These are phyloP conservation scores for Petrosia ficiformis DNA, from an alignment of 37 sponge, comb jelly and placozoan species.

Conservation along the genomic window DNA sequence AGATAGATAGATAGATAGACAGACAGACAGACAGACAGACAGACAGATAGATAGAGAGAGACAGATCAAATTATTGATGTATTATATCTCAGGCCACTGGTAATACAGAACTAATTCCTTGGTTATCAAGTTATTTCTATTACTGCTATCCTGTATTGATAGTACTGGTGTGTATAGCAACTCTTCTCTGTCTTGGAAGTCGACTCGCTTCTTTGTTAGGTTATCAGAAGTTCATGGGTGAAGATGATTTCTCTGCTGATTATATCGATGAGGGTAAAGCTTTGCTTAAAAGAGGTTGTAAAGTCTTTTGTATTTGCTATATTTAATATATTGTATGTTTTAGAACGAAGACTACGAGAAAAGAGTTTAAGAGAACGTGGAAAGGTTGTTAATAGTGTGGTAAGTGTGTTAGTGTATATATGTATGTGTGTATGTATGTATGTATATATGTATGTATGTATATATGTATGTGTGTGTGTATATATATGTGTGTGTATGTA, in stretches of 20 bases:
- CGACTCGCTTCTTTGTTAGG: constrained; percentile 74
- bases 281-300: constrained; percentile 77
- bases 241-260: constrained; percentile 89
- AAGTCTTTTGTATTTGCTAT: background rate
- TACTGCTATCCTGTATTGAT: constrained; percentile 89
- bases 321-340: background rate
- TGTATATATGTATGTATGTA: no score
- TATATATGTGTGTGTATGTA: no score
- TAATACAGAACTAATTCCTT: constrained; percentile 73
- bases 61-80: background rate
- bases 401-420: no score
- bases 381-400: background rate
- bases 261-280: constrained; percentile 92
- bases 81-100: constrained; percentile 64
- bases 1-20: no score
- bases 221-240: constrained; percentile 86
- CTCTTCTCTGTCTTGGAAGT: constrained; percentile 77
- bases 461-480: no score
- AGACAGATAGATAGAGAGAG: no score
- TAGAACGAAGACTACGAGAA: constrained; percentile 68
- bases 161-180: constrained; percentile 79
- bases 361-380: constrained; percentile 44
- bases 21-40: no score
- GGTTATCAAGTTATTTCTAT: constrained; percentile 78
- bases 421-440: no score